phyloP scores from a whole-genome alignment of 2,888 invertebrate genomes.

The Sinohyriopsis cumingii region DNA sequence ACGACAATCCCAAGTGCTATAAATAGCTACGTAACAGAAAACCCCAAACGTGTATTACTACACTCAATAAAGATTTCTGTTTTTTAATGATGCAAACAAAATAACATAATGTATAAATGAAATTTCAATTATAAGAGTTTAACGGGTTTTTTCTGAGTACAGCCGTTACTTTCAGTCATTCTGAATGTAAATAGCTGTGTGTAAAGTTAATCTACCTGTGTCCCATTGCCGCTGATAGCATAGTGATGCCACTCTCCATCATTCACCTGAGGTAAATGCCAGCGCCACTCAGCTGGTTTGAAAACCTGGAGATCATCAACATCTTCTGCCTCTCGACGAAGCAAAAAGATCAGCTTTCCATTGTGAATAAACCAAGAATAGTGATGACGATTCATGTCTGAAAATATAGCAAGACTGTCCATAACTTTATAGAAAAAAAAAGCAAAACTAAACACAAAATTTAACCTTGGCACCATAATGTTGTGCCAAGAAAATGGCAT shows the following conservation, averaged over 20 bases:
- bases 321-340: constrained; percentile 83
- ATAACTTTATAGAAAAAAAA: background rate
- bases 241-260: constrained; percentile 99
- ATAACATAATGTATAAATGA: too few species aligned
- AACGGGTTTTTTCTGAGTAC: too few species aligned
- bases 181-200: background rate
- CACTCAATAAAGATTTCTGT: too few species aligned
- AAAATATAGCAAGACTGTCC: background rate
- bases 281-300: constrained; percentile 98
- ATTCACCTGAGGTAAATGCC: constrained; percentile 94
- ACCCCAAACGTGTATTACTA: too few species aligned
- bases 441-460: too few species aligned
- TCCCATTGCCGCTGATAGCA: constrained; percentile 93
- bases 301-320: constrained; percentile 68
- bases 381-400: constrained; percentile 99
- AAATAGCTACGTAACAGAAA: too few species aligned
- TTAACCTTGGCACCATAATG: too few species aligned
- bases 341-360: constrained; percentile 93
- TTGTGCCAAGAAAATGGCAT: too few species aligned
- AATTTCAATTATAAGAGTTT: too few species aligned
- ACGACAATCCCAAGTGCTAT: too few species aligned
- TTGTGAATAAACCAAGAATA: constrained; percentile 97
- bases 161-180: background rate
- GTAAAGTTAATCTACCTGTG: constrained; percentile 77
- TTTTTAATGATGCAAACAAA: too few species aligned